Conservation (phyloP, 2,113 vertebrate genomes). For the Sturnus vulgaris region DNA sequence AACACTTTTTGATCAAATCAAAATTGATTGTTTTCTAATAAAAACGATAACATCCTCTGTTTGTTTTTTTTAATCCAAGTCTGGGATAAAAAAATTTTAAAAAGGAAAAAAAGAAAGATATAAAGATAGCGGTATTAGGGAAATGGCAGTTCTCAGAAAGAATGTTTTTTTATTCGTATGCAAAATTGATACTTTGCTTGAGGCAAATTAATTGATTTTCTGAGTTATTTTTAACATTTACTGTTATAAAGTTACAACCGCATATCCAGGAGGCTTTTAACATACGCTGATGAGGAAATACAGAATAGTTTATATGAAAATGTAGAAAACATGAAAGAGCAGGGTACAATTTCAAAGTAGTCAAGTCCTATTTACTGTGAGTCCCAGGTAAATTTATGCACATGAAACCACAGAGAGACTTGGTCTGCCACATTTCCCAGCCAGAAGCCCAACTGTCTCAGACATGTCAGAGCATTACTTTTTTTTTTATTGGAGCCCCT, state of each 20-base stretch:
- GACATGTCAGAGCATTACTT: not conserved
- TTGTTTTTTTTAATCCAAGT: not conserved
- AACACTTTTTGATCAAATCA: not conserved
- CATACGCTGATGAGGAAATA: not conserved
- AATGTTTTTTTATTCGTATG: not conserved
- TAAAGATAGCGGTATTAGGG: not conserved
- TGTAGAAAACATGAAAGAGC: not conserved
- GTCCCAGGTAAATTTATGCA: not conserved
- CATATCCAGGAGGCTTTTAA: not conserved
- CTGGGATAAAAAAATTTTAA: not conserved
- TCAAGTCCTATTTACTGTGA: not conserved
- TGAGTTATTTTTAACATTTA: constrained; percentile 8
- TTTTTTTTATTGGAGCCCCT: not conserved
- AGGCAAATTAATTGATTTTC: constrained; percentile 36
- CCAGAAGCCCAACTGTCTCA: not conserved
- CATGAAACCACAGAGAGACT: not conserved
- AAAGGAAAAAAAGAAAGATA: too few species aligned
- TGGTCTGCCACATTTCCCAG: not conserved
- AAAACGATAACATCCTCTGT: not conserved
- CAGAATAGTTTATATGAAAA: not conserved
- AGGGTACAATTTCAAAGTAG: not conserved
- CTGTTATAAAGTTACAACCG: not conserved
- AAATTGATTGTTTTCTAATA: not conserved
- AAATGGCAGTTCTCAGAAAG: not conserved
- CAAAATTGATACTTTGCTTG: not conserved